Percentiles rank a stretch among this genome's conserved stretches.
phyloP scores from a whole-genome alignment of 2,888 invertebrate species.

The Abscondita cerata region DNA sequence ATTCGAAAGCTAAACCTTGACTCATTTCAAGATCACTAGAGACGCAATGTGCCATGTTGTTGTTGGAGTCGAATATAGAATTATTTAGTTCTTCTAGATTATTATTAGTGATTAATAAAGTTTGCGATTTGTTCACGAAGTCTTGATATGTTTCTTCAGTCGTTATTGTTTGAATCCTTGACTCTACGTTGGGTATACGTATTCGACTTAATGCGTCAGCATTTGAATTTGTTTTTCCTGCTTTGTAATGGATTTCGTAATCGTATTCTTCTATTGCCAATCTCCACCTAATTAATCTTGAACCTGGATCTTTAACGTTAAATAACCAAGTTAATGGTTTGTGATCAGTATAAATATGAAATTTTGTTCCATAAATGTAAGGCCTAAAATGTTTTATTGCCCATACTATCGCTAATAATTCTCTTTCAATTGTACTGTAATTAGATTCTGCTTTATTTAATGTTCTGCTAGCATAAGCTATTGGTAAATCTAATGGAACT shows the following conservation, averaged over 20 bases:
- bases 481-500: too few species aligned
- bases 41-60: conserved; percentile 10
- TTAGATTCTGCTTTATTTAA: too few species aligned
- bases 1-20: conserved; percentile 3
- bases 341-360: conserved; percentile 48
- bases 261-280: conserved; percentile 44
- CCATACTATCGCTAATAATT: conserved; percentile 31
- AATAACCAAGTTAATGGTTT: conserved; percentile 43
- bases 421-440: conserved; percentile 39
- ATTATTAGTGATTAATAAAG: too few species aligned
- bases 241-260: conserved; percentile 42
- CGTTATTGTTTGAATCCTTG: too few species aligned
- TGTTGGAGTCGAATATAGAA: not conserved
- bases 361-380: conserved; percentile 36
- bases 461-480: too few species aligned
- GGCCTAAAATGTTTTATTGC: conserved; percentile 32
- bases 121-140: too few species aligned
- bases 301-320: conserved; percentile 38
- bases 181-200: not conserved
- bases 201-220: conserved; percentile 30
- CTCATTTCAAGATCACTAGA: conserved; percentile 4
- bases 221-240: conserved; percentile 36
- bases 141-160: too few species aligned
- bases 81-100: not conserved
- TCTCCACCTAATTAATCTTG: conserved; percentile 44